A percentile compares a stretch with the other conserved stretches of the same genome.
These are phyloP conservation scores for Chaetura pelagica DNA, from an alignment of 2,113 vertebrate genomes.

Conservation along the genomic window DNA sequence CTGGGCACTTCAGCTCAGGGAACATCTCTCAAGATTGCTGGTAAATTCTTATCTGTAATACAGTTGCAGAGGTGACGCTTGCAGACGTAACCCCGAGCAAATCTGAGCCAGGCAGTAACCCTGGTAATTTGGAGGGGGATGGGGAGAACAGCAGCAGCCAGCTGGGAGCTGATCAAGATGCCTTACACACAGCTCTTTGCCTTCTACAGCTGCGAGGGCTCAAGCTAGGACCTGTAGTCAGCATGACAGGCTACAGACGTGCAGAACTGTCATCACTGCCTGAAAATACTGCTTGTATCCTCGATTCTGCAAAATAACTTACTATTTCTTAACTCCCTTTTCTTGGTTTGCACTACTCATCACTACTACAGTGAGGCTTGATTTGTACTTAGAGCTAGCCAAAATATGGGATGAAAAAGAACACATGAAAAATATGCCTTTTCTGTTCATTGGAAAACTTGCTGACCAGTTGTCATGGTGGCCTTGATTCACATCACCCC, in stretches of 20 bases:
- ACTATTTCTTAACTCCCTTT: neutral
- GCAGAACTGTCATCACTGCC: neutral
- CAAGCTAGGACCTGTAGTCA: slow-evolving; percentile 26
- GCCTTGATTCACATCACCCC: neutral
- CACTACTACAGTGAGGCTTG: neutral
- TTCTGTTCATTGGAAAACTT: neutral
- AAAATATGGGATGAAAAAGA: neutral
- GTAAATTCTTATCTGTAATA: slow-evolving; percentile 64
- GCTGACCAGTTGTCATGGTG: fast-evolving
- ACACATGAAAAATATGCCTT: neutral
- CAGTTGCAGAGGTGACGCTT: slow-evolving; percentile 56
- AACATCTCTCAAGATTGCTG: slow-evolving; percentile 42
- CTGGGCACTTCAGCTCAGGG: slow-evolving; percentile 9
- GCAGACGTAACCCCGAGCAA: slow-evolving; percentile 38
- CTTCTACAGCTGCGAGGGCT: slow-evolving; percentile 43
- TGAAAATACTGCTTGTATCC: neutral
- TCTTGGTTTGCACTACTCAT: neutral
- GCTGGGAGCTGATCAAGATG: slow-evolving; percentile 62
- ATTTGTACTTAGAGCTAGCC: neutral
- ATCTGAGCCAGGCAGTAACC: slow-evolving; percentile 29
- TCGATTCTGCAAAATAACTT: neutral
- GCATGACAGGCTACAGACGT: neutral
- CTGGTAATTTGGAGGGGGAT: slow-evolving; percentile 55
- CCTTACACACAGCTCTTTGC: slow-evolving; percentile 18
- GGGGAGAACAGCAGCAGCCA: slow-evolving; percentile 53